phyloP scores from a whole-genome alignment of 2,113 vertebrate species.

The Rhynchomys soricoides region DNA sequence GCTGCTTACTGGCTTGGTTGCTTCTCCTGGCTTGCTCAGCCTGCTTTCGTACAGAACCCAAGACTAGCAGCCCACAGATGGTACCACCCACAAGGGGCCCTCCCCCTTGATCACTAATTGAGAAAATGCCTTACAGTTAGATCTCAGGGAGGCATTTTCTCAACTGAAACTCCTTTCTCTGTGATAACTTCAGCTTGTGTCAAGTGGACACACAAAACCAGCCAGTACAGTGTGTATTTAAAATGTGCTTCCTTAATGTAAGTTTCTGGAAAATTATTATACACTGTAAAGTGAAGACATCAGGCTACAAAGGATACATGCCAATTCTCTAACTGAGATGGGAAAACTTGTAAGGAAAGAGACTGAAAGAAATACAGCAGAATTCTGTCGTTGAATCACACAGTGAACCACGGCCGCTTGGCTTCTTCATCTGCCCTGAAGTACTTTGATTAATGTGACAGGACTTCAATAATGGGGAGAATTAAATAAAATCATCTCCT shows the following conservation, averaged over 20 bases:
- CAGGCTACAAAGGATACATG: background rate
- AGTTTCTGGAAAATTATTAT: slow-evolving; percentile 23
- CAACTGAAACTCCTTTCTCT: too few species aligned
- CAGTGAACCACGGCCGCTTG: background rate
- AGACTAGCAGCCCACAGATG: too few species aligned
- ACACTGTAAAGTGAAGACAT: background rate
- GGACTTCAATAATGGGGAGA: slow-evolving; percentile 25
- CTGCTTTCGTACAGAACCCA: too few species aligned
- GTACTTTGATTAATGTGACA: slow-evolving; percentile 13
- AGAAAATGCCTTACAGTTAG: too few species aligned
- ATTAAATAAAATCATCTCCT: slow-evolving; percentile 35
- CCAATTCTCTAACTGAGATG: background rate
- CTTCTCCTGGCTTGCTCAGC: too few species aligned
- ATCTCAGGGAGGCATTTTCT: too few species aligned
- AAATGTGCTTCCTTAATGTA: slow-evolving; percentile 28
- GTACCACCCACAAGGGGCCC: too few species aligned
- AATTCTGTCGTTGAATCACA: background rate
- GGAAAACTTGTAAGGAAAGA: background rate
- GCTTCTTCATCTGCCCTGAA: slow-evolving; percentile 2
- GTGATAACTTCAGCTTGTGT: too few species aligned
- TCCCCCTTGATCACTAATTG: too few species aligned
- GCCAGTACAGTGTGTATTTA: too few species aligned
- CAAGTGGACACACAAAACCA: too few species aligned
- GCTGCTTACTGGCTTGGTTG: too few species aligned
- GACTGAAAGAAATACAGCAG: background rate